Base-by-base conservation (phyloP, 2,888 invertebrate genomes). In the Coleophora deauratella region DNA sequence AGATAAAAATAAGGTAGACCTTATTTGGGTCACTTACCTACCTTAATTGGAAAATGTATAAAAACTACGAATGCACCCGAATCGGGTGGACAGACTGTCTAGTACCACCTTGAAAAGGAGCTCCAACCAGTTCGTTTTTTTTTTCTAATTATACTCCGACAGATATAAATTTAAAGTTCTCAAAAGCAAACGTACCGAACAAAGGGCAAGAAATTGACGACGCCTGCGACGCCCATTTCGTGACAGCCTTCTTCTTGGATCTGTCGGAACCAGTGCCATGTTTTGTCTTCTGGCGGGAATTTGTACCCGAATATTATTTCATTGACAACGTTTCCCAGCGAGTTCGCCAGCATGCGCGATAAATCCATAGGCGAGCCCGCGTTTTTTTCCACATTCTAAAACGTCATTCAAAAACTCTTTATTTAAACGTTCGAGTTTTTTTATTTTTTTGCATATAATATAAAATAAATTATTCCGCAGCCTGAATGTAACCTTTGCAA, bases 211-310 rank as follows among this genome's bases (percentile, higher is more conserved):
- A 96, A 96, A 71, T 96, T 96, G 2, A 95, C 87, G 9, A 92
- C 89, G 2, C 93, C 95, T 0, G 95, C 91, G 2, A 96, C 89
- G 0, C 95, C 94, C 63, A 96, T 92, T 56, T 91, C 88, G 62
- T 93, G 92, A 37, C 93, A 90, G 1, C 96, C 95, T 67, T 94
- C 93, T 63, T 95, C 94, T 69, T 95, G 94, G 38, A 94, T 80
- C 53, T 90, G 78, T 57, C 92, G 89, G 42, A 95, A 76, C 89
- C 93, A 93, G 42, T 78, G 80, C 94, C 96, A 96, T 6, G 90
- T 90, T 58, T 88, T 82, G 62, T 95, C 92, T 42, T 92, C 82
- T 38, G 88, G 84, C 2, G 86, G 75, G 70, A 90, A 96, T 51
- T 88, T 88, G 55, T 88, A 88, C 0, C 96, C 96, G 59, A 95